Evolutionary conservation across 2,888 invertebrate genomes (phyloP).

Genomic region (Actias luna): DNA sequence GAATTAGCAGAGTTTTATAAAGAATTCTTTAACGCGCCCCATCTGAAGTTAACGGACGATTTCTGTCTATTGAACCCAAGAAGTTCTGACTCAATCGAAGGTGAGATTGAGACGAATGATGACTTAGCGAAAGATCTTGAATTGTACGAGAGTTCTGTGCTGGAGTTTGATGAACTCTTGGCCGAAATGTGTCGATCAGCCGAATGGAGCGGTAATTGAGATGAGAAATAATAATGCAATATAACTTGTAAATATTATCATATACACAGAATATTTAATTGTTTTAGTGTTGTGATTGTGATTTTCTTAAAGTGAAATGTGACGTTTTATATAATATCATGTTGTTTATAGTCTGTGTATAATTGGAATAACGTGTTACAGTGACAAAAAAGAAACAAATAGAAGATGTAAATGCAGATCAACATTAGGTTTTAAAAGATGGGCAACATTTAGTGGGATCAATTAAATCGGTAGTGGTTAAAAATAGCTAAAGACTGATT

Average conservation of each 20-base stretch:
- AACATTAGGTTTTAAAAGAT: not conserved
- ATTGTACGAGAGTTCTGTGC: constrained; percentile 86
- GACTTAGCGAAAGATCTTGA: constrained; percentile 87
- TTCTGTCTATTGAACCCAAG: constrained; percentile 33
- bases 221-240: not conserved
- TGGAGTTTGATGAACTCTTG: constrained; percentile 89
- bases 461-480: not conserved
- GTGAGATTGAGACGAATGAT: constrained; percentile 50
- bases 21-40: constrained; percentile 88
- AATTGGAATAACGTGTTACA: not conserved
- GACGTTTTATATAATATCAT: not conserved
- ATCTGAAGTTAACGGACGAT: constrained; percentile 62
- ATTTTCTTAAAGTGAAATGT: too few species aligned
- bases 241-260: not conserved
- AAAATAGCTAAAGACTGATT: constrained; percentile 2
- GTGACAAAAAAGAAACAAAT: not conserved
- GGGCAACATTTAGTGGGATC: constrained; percentile 5
- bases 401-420: not conserved
- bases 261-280: not conserved
- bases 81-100: constrained; percentile 45
- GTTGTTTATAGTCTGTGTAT: not conserved
- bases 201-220: constrained; percentile 79
- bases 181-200: constrained; percentile 86
- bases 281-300: not conserved
- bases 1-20: constrained; percentile 91